phyloP scores from a whole-genome alignment of 2,113 vertebrate genomes.

The Mesocricetus auratus region DNA sequence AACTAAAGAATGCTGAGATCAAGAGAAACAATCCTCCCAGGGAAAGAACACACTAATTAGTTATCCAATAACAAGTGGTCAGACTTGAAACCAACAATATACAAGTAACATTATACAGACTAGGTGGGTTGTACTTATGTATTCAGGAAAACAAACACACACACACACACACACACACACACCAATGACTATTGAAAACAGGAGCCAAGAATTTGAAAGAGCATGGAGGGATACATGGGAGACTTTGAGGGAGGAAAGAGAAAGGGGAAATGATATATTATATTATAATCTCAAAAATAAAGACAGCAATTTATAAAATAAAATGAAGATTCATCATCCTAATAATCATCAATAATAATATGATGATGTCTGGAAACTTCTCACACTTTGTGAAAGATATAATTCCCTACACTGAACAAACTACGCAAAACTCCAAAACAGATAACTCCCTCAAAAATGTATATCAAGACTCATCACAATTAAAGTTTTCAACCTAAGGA shows the following conservation, averaged over 20 bases:
- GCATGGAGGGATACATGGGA: not conserved
- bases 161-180: not conserved
- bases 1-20: not conserved
- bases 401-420: not conserved
- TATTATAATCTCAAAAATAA: not conserved
- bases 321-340: not conserved
- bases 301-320: not conserved
- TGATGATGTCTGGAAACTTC: not conserved
- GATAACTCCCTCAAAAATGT: not conserved
- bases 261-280: not conserved
- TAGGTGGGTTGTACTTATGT: not conserved
- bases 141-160: not conserved
- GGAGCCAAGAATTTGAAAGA: not conserved
- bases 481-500: constrained; percentile 8
- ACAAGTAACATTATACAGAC: not conserved
- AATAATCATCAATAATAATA: not conserved
- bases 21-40: not conserved
- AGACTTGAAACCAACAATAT: not conserved
- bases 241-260: not conserved
- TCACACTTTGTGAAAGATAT: not conserved
- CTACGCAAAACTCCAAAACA: not conserved
- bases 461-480: not conserved
- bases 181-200: not conserved
- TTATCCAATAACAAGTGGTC: not conserved
- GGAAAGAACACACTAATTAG: not conserved